Base-by-base conservation (phyloP, 2,888 invertebrate genomes). In the Drosophila maculinotata region DNA sequence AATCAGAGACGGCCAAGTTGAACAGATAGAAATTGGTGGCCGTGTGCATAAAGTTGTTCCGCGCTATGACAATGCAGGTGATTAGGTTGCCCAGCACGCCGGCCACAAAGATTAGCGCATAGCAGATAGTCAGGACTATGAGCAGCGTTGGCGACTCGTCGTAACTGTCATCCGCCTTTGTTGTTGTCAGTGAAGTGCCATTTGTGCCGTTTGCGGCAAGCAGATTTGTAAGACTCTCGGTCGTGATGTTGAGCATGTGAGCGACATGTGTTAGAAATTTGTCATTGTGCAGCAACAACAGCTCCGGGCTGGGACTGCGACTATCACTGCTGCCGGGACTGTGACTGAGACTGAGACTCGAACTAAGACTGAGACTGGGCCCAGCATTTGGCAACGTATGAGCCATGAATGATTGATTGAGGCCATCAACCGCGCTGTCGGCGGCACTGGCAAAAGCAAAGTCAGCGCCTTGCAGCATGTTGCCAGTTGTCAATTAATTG, bases 1-100 rank as follows among this genome's bases (percentile, higher is more conserved):
- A 92, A 91, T 97, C 97, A 26, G 97, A 97, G 57, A 97, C 93
- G 0, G 97, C 96, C 89, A 97, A 92, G 90, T 96, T 97, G 92
- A 97, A 97, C 63, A 97, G 92, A 89, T 97, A 97, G 90, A 95
- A 95, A 89, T 95, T 95, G 4, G 95, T 95, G 1, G 95, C 95
- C 20, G 95, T 95, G 81, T 96, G 96, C 96, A 97, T 96, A 79
- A 95, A 95, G 84, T 95, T 95, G 91, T 97, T 97, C 30, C 94
- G 93, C 14, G 95, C 93, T 71, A 97, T 97, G 39, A 97, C 97
- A 72, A 96, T 92, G 90, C 97, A 97, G 7, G 97, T 97, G 86
- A 95, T 94, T 57, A 96, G 92, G 90, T 97, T 97, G 0, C 97
- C 97, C 30, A 96, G 90, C 1, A 97, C 91, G 1, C 97, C 97